Evolutionary conservation across 2,113 vertebrate genomes (phyloP).

Genomic region (Melanocharis versteri): DNA sequence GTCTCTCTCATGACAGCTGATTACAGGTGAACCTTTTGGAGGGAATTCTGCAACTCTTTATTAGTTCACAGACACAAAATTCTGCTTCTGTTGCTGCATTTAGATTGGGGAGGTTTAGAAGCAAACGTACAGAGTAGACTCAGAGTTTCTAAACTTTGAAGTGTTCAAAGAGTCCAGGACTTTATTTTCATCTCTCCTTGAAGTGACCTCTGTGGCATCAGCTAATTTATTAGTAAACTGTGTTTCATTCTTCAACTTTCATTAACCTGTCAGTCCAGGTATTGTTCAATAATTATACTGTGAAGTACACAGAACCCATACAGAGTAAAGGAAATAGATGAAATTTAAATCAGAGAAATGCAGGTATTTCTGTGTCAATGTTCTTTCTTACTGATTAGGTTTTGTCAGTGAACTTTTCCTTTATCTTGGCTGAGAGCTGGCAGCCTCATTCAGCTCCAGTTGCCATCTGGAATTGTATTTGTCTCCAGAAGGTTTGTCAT

Average conservation of each 20-base stretch:
- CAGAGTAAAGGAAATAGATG: not conserved
- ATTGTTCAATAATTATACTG: not conserved
- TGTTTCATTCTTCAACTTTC: not conserved
- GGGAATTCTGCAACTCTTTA: not conserved
- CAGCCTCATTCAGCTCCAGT: constrained; percentile 7
- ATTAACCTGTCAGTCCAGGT: not conserved
- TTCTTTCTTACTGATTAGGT: not conserved
- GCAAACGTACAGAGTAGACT: not conserved
- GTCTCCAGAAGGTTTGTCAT: constrained; percentile 34
- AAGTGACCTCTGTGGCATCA: not conserved
- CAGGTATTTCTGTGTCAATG: not conserved
- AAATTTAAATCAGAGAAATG: not conserved
- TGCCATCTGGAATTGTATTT: constrained; percentile 45
- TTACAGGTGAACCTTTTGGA: not conserved
- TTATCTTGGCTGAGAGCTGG: not conserved
- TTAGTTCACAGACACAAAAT: not conserved
- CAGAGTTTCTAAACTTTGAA: not conserved
- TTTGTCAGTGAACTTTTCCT: not conserved
- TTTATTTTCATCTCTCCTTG: not conserved
- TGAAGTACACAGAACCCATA: not conserved
- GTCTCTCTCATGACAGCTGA: not conserved
- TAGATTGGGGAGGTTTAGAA: not conserved
- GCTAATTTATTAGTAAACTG: not conserved
- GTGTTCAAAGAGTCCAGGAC: not conserved
- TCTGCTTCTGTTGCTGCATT: not conserved